These are phyloP conservation scores for Cantharis flavilabris DNA, from an alignment of 2,888 invertebrate genomes.

Conservation along the genomic window DNA sequence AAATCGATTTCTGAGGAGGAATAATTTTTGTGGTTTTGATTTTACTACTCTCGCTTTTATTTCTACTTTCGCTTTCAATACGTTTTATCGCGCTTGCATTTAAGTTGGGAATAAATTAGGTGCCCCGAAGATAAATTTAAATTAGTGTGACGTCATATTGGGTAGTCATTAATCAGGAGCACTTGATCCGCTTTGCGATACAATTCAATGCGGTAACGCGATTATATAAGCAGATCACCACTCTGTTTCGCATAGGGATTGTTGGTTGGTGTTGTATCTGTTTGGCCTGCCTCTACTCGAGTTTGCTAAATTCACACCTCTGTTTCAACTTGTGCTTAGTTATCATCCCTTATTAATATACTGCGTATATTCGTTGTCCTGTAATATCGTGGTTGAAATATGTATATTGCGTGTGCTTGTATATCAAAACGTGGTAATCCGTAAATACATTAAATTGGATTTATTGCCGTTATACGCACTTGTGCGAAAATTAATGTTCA, in stretches of 20 bases:
- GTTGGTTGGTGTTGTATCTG: slow-evolving; percentile 34
- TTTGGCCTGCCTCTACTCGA: slow-evolving; percentile 21
- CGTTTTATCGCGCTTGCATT: background rate
- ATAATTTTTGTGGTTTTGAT: slow-evolving; percentile 48
- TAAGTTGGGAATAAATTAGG: background rate
- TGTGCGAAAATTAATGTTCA: background rate
- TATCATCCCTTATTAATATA: slow-evolving; percentile 27
- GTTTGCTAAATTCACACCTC: slow-evolving; percentile 19
- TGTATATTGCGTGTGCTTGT: slow-evolving; percentile 6
- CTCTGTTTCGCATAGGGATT: slow-evolving; percentile 34
- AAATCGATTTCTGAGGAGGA: slow-evolving; percentile 49
- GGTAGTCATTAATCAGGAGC: slow-evolving; percentile 44
- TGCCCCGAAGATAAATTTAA: slow-evolving; percentile 41
- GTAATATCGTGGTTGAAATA: slow-evolving; percentile 9
- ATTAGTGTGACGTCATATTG: slow-evolving; percentile 45
- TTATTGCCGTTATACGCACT: background rate
- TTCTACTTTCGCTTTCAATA: slow-evolving; percentile 35
- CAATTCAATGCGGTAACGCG: slow-evolving; percentile 46
- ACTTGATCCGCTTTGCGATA: slow-evolving; percentile 43
- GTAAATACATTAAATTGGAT: background rate
- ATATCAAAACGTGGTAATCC: slow-evolving; percentile 3
- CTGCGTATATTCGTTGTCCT: slow-evolving; percentile 11
- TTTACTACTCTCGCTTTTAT: slow-evolving; percentile 50
- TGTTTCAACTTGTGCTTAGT: slow-evolving; percentile 20
- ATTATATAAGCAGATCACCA: slow-evolving; percentile 46